These are phyloP conservation scores for Hypanus sabinus DNA, from an alignment of 2,113 vertebrate genomes.

Conservation along the genomic window DNA sequence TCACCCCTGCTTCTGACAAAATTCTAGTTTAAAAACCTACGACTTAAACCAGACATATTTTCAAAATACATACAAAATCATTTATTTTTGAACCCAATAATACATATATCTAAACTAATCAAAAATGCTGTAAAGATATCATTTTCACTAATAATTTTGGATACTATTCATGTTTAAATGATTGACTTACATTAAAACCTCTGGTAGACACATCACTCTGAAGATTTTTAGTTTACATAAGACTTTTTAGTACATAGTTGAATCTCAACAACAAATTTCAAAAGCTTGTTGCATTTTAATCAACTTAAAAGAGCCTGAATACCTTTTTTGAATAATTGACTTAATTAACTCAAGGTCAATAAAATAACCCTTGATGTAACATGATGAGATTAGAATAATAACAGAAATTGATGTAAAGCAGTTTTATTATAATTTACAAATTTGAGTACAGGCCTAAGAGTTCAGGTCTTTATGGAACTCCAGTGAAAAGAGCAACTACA, in stretches of 20 bases:
- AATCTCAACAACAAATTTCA: background rate
- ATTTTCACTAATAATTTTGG: background rate
- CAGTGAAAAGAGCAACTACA: background rate
- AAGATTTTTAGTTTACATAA: background rate
- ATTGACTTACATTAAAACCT: background rate
- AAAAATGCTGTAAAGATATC: background rate
- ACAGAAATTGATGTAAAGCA: background rate
- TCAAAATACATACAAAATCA: background rate
- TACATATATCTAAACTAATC: background rate
- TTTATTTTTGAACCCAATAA: background rate
- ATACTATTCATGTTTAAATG: background rate
- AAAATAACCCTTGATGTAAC: background rate
- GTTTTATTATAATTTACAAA: constrained; percentile 26
- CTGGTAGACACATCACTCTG: background rate
- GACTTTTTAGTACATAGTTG: background rate
- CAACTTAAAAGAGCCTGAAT: background rate
- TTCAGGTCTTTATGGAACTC: background rate
- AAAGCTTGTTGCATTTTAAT: background rate
- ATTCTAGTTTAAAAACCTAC: no score
- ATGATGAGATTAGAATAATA: background rate
- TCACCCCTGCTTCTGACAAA: background rate
- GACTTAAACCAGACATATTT: background rate
- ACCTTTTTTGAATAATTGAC: background rate
- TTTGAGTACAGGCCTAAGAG: constrained; percentile 17
- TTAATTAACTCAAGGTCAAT: background rate